phyloP scores from a whole-genome alignment of 2,888 invertebrate species.

The Caenorhabditis sp. region DNA sequence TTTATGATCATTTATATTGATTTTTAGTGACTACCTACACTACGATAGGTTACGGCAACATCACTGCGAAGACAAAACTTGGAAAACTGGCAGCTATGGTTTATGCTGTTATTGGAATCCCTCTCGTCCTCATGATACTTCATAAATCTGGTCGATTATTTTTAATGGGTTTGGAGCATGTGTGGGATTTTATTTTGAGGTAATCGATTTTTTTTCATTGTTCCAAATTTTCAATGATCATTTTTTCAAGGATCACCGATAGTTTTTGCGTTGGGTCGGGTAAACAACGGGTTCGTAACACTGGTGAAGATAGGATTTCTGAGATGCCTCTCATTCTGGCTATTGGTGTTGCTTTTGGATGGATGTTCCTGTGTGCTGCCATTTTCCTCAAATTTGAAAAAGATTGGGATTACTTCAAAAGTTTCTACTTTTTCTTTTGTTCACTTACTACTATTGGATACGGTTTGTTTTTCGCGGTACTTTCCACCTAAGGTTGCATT shows the following conservation, averaged over 20 bases:
- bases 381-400: conserved; percentile 82
- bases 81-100: conserved; percentile 82
- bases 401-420: conserved; percentile 83
- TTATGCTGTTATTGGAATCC: conserved; percentile 82
- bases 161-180: conserved; percentile 77
- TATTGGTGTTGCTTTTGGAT: conserved; percentile 81
- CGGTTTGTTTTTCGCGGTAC: conserved; percentile 65
- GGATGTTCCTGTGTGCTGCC: conserved; percentile 83
- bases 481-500: background rate
- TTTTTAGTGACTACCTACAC: conserved; percentile 81
- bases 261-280: conserved; percentile 74
- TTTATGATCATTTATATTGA: background rate
- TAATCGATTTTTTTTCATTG: conserved; percentile 13
- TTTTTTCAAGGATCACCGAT: conserved; percentile 57
- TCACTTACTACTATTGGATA: conserved; percentile 83
- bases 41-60: conserved; percentile 83
- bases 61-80: conserved; percentile 79
- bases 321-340: conserved; percentile 81
- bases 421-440: conserved; percentile 83
- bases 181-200: conserved; percentile 75
- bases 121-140: conserved; percentile 82
- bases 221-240: background rate
- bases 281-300: conserved; percentile 58
- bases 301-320: conserved; percentile 67
- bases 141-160: conserved; percentile 82